Evolutionary conservation across 2,888 invertebrate species (phyloP), one percentile per base, ranked within the genome.

Genomic region (Tryphoninae sp.): DNA sequence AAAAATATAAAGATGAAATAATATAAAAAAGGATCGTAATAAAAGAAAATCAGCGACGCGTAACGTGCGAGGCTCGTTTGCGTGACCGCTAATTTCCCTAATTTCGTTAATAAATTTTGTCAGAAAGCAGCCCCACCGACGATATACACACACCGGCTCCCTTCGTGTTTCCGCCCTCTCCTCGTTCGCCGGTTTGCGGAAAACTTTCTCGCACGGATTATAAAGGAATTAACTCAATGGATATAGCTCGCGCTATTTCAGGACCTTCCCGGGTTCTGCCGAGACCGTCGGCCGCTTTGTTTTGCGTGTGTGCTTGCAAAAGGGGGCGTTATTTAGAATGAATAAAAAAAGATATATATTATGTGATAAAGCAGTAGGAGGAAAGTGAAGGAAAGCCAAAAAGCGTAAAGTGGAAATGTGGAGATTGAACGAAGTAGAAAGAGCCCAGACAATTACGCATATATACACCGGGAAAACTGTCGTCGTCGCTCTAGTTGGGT

Each of bases 91-190:
- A 88, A 89, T 88, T 89, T 88, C 88, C 87, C 87, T 90, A 90
- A 90, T 90, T 90, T 88, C 87, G 85, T 85, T 89, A 89, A 89
- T 88, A 90, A 90, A 90, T 89, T 89, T 86, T 86, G 76, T 82
- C 79, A 77, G 79, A 79, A 68, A 64, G 58, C 74, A 19, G 61
- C 69, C 45, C 74, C 62, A 16, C 26, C 53, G 42, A 33, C 33
- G 33, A 33, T 33, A 33, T 33, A 33, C 33, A 33, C 33, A 45
- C 55, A 58, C 51, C 51, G 33, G 59, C 76, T n/a, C 58, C 59
- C 55, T 22, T 19, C 26, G 26, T 45, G 53, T 22, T 69, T 71
- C 77, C 61, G 69, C 74, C 71, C 71, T 69, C 59, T 68, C 67
- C 55, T 76, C 74, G 65, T 78, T 78, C 75, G 71, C 75, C 72